Conservation (phyloP, 2,888 invertebrate genomes). For the Tigriopus californicus region DNA sequence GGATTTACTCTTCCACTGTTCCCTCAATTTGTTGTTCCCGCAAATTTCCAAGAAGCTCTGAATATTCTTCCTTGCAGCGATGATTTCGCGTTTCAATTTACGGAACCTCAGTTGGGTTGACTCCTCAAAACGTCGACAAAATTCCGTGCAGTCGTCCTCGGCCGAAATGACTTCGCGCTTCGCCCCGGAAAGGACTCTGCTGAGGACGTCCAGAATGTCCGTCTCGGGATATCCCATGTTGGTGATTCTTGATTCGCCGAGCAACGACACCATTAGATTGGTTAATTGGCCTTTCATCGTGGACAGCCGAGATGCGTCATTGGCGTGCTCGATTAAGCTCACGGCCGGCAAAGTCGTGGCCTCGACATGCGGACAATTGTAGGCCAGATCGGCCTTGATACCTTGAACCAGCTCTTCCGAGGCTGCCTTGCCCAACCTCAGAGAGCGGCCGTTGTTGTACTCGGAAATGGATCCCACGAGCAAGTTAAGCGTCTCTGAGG, state of each 20-base stretch:
- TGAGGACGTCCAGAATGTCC: constrained; percentile 7
- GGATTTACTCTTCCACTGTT: not conserved
- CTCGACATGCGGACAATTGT: not conserved
- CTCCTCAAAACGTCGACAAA: not conserved
- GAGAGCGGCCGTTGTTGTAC: no score
- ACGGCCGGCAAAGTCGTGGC: not conserved
- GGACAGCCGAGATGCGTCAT: not conserved
- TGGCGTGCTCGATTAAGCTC: not conserved
- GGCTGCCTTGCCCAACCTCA: no score
- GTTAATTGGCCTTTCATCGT: not conserved
- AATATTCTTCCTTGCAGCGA: not conserved
- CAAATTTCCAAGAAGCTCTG: not conserved
- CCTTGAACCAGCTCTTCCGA: no score
- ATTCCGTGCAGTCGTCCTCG: not conserved
- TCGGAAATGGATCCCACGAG: no score
- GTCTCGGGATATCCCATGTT: constrained; percentile 9
- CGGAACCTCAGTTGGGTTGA: not conserved
- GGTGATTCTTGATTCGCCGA: constrained; percentile 10
- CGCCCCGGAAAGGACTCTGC: not conserved
- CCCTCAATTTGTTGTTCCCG: not conserved
- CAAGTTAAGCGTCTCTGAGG: no score
- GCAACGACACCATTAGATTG: not conserved
- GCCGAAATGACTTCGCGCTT: not conserved
- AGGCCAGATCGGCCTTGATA: no score
- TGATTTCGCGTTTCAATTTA: not conserved